Conservation (phyloP, 35 echinoderm and acorn worm species). For the Strongylocentrotus purpuratus region DNA sequence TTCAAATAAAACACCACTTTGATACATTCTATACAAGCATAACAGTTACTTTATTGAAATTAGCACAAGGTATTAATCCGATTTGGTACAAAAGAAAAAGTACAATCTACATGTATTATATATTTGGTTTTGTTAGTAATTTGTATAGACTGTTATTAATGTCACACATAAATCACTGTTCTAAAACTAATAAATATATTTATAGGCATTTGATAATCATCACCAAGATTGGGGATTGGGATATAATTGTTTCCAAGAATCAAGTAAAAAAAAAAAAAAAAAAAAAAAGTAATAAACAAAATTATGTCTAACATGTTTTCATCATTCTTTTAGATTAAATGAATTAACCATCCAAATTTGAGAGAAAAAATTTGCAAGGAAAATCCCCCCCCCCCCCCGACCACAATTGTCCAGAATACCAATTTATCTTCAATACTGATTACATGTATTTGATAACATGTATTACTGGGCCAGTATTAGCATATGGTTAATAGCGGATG, state of each 20-base stretch:
- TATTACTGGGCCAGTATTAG: no score
- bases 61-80: not conserved
- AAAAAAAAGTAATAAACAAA: not conserved
- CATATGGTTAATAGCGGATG: not conserved
- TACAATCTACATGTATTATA: not conserved
- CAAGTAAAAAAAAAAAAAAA: no score
- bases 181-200: conserved; percentile 6
- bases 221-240: not conserved
- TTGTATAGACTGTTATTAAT: not conserved
- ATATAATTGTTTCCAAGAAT: no score
- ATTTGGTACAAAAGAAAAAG: not conserved
- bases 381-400: no score
- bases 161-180: not conserved
- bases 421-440: no score
- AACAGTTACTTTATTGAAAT: not conserved
- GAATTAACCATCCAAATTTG: no score
- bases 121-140: not conserved
- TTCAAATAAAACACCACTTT: not conserved
- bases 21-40: not conserved
- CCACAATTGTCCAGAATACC: no score
- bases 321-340: no score
- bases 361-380: not conserved
- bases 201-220: not conserved
- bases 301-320: not conserved
- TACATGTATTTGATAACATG: no score